Base-by-base conservation (phyloP, 23 tunicate species). In the Clavelina lepadiformis region DNA sequence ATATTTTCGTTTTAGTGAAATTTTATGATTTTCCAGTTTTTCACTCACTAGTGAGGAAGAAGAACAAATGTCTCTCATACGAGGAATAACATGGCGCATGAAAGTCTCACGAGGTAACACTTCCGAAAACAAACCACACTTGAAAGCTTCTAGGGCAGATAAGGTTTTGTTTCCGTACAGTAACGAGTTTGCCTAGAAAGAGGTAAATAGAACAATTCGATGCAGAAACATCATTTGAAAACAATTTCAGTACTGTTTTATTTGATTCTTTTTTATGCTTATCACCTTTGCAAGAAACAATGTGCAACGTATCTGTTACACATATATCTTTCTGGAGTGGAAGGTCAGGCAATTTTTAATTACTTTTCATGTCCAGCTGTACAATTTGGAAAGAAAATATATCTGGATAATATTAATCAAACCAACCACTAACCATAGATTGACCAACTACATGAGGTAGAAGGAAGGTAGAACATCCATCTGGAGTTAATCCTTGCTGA, bases 71-170 rank as follows among this genome's bases (percentile, higher is more conserved):
- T 56, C 61, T 13, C 61, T 33, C 29, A 56, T 34, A 22, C 61
- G 61, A 18, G 61, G 61, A 7, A 56, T 56, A 5, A 56, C 61
- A 35, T 56, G 61, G 30, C 61, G 61, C 61, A 56, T 56, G 6
- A 72, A 72, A 7, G 52, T 26, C 15, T 60, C 78, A 32, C 25
- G 47, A 24, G 72, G 72, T 26, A 41, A 26, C 33, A 72, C 35
- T 34, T 28, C 35, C 1, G 78, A 72, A 5, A 72, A 54, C 3
- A 72, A n/a, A 3, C 78, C 78, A 33, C 22, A 30, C 7, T 47
- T 35, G 28, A 28, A 38, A 31, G 58, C 65, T 34, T 70, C 72
- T n/a, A 28, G 5, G 41, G 76, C 35, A 11, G 76, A 56, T 2
- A 70, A 51, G 20, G 44, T 51, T 15, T 38, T 36, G 44, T 30